Conservation (phyloP, 2,888 invertebrate genomes). For the Drosophila peninsularis region DNA sequence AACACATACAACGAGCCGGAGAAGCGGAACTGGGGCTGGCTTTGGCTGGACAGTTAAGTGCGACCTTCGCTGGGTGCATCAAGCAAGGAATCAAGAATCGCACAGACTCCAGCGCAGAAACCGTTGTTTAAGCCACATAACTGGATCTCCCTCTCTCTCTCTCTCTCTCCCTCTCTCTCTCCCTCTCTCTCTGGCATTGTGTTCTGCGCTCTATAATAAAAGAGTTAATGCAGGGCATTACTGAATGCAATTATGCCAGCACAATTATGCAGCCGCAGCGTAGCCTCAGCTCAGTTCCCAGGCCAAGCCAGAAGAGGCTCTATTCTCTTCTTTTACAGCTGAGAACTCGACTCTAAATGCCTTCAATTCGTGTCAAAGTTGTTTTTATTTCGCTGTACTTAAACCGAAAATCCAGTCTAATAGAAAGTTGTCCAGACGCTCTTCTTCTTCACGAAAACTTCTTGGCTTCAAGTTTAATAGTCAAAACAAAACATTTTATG, state of each 20-base stretch:
- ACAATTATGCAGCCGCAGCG: constrained; percentile 62
- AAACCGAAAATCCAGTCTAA: constrained; percentile 33
- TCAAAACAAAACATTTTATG: constrained; percentile 41
- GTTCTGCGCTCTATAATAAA: constrained; percentile 36
- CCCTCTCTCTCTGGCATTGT: constrained; percentile 21
- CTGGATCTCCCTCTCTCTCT: constrained; percentile 47
- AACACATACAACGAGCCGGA: constrained; percentile 14
- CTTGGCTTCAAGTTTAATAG: constrained; percentile 46
- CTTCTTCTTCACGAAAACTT: constrained; percentile 45
- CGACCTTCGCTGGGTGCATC: constrained; percentile 63
- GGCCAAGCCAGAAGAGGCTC: constrained; percentile 5
- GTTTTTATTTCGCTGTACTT: constrained; percentile 19
- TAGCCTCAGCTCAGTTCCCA: constrained; percentile 46
- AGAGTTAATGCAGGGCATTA: constrained; percentile 46
- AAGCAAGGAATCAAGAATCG: constrained; percentile 30
- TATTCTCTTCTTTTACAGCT: constrained; percentile 31
- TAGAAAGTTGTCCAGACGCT: constrained; percentile 61
- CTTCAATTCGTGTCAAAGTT: constrained; percentile 40
- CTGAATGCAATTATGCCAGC: constrained; percentile 60
- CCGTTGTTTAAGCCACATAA: constrained; percentile 69
- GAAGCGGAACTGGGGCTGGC: constrained; percentile 48
- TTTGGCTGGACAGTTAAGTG: constrained; percentile 38
- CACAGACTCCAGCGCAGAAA: constrained; percentile 27
- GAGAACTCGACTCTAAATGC: constrained; percentile 46
- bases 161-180: not conserved